Evolutionary conservation across 2,888 invertebrate species (phyloP).

Genomic region (Lacanobia oleracea): DNA sequence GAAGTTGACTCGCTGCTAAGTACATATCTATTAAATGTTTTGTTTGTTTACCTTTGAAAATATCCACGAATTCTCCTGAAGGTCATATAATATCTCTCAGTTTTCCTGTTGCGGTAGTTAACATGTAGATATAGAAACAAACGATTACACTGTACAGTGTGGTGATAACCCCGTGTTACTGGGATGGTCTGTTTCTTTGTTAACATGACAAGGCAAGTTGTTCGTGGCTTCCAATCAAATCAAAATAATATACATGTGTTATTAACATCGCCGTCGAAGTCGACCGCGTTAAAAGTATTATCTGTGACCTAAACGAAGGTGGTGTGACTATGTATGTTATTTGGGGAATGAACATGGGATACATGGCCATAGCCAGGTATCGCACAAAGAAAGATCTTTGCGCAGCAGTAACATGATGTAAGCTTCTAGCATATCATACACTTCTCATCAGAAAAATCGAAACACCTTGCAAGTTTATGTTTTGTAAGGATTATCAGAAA

Average conservation of each 20-base stretch:
- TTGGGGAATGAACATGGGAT: too few species aligned
- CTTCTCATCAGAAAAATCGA: too few species aligned
- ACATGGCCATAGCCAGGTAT: background rate
- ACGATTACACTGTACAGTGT: background rate
- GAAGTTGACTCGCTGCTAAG: background rate
- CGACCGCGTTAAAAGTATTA: background rate
- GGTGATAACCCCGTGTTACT: background rate
- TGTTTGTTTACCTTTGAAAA: background rate
- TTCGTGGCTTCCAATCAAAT: background rate
- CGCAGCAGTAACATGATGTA: background rate
- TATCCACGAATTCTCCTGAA: background rate
- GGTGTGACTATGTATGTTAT: too few species aligned
- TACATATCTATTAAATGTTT: background rate
- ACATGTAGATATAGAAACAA: background rate
- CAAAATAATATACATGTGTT: background rate
- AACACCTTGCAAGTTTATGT: too few species aligned
- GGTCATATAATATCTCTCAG: background rate
- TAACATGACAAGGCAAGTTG: background rate
- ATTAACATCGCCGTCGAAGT: background rate
- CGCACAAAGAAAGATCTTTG: background rate
- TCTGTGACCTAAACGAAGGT: too few species aligned
- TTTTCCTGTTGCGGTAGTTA: slow-evolving; percentile 6
- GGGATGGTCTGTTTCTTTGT: background rate
- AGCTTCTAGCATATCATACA: too few species aligned
- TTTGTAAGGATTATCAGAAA: too few species aligned